These are phyloP conservation scores for Mugil cephalus DNA, from an alignment of 2,113 vertebrate genomes.

Conservation along the genomic window DNA sequence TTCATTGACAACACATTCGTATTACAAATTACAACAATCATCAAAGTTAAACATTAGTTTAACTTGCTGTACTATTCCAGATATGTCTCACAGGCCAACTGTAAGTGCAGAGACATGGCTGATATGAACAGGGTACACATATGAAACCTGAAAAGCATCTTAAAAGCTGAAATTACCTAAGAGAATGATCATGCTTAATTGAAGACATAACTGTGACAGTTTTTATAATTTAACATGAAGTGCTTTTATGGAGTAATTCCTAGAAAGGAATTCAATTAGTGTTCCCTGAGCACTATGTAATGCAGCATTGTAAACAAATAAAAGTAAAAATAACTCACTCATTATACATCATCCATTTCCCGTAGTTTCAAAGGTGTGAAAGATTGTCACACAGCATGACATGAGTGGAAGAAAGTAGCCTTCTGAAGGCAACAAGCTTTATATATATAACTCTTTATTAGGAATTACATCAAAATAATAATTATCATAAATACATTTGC, in stretches of 20 bases:
- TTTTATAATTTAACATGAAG: constrained; percentile 24
- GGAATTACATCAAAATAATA: background rate
- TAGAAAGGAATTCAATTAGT: background rate
- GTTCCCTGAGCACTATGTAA: background rate
- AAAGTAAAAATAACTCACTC: constrained; percentile 2
- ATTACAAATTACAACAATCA: too few species aligned
- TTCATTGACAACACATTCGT: background rate
- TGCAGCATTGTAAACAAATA: background rate
- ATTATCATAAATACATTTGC: background rate
- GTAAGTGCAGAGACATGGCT: background rate
- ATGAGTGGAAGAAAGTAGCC: too few species aligned
- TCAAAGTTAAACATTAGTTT: background rate
- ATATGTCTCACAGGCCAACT: too few species aligned
- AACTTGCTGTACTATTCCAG: background rate
- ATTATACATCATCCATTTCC: background rate
- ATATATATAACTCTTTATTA: too few species aligned
- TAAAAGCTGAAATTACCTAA: constrained; percentile 29
- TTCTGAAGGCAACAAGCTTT: too few species aligned
- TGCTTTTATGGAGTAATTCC: constrained; percentile 21
- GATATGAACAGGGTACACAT: constrained; percentile 1
- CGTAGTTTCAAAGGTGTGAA: background rate
- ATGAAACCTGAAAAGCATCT: background rate
- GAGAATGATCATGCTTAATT: constrained; percentile 1
- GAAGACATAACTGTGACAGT: constrained; percentile 5
- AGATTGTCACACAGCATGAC: too few species aligned